These are phyloP conservation scores for Brachionus rotundiformis DNA, from an alignment of 1,140 invertebrate genomes.

Conservation along the genomic window DNA sequence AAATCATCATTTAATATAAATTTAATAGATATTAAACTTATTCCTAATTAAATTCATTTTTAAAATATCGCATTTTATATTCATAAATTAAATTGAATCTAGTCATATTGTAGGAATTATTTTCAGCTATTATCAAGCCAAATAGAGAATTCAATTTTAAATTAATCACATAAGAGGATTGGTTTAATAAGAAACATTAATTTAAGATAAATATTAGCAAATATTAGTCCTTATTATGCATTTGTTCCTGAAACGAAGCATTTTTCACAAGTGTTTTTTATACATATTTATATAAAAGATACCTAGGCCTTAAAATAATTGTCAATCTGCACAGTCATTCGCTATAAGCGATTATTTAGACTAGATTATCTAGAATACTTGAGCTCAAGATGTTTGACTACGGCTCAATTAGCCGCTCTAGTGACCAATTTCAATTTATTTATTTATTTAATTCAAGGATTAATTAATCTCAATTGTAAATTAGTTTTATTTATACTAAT, in stretches of 20 bases:
- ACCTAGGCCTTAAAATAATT: not conserved
- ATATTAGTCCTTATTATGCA: not conserved
- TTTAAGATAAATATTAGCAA: not conserved
- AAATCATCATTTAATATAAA: no score
- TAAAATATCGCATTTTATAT: no score
- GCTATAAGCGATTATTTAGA: not conserved
- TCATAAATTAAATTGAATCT: not conserved
- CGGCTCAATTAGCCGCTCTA: not conserved
- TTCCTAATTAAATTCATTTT: no score
- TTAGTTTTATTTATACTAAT: not conserved
- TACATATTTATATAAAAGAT: not conserved
- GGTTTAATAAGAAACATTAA: not conserved
- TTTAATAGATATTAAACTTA: no score
- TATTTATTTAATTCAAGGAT: not conserved
- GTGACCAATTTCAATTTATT: not conserved
- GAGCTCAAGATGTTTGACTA: not conserved
- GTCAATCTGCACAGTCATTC: not conserved
- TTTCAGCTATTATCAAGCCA: not conserved
- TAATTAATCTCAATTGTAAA: not conserved
- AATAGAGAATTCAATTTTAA: not conserved
- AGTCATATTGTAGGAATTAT: no score
- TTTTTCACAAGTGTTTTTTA: not conserved
- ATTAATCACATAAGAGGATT: not conserved
- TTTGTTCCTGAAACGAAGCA: constrained; percentile 7
- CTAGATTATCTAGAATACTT: not conserved